Evolutionary conservation across 2,113 vertebrate species (phyloP).

Genomic region (Agapornis roseicollis): DNA sequence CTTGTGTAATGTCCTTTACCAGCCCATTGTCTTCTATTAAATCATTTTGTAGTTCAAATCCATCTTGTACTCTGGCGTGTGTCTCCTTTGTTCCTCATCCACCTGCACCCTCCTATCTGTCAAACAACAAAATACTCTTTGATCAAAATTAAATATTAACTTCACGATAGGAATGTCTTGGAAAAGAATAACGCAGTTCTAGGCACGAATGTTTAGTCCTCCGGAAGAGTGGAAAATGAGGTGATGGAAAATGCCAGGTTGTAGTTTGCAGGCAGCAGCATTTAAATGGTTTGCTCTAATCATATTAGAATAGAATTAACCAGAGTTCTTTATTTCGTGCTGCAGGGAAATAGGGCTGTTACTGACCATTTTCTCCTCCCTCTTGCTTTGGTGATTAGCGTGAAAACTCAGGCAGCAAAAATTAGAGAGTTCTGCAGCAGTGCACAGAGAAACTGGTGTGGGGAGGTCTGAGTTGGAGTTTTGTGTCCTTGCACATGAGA

Average conservation of each 20-base stretch:
- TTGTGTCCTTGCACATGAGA: slow-evolving; percentile 70
- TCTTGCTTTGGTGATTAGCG: slow-evolving; percentile 41
- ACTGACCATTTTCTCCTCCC: slow-evolving; percentile 29
- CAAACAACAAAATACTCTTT: not conserved
- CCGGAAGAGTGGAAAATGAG: slow-evolving; percentile 32
- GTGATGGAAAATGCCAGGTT: slow-evolving; percentile 61
- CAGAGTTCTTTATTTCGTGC: slow-evolving; percentile 54
- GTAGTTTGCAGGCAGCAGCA: slow-evolving; percentile 49
- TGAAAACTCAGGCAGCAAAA: slow-evolving; percentile 34
- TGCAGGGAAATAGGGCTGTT: slow-evolving; percentile 49
- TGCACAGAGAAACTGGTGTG: not conserved
- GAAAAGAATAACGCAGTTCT: not conserved
- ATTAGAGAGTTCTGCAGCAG: not conserved
- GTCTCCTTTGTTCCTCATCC: slow-evolving; percentile 12
- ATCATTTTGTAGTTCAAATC: slow-evolving; percentile 7
- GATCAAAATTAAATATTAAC: not conserved
- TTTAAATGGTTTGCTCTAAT: slow-evolving; percentile 70
- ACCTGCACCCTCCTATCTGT: not conserved
- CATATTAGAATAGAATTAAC: slow-evolving; percentile 63
- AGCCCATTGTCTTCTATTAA: not conserved
- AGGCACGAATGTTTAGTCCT: not conserved
- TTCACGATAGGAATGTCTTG: not conserved
- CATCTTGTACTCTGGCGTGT: not conserved
- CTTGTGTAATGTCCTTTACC: not conserved
- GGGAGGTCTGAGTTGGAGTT: slow-evolving; percentile 55